Evolutionary conservation across 2,888 invertebrate species (phyloP).

Genomic region (Lysandra coridon): DNA sequence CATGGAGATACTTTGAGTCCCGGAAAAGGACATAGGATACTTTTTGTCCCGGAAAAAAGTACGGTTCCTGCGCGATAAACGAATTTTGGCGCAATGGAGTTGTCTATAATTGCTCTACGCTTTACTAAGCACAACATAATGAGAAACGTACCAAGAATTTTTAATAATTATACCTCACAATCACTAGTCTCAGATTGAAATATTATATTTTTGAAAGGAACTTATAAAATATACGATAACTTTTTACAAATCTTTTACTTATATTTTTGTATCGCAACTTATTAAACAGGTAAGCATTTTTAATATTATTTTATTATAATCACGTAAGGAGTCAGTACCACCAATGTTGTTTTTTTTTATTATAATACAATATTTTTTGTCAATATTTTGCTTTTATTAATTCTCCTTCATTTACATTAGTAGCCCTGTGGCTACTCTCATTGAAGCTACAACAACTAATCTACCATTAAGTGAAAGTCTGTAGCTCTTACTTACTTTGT

Average conservation of each 20-base stretch:
- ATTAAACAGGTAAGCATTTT: neutral
- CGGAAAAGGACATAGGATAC: too few relatives aligned
- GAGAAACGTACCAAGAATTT: neutral
- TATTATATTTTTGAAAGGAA: constrained; percentile 4
- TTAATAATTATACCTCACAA: neutral
- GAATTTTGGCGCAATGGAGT: too few relatives aligned
- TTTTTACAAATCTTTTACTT: neutral
- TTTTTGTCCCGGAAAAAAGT: too few relatives aligned
- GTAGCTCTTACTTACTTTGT: too few relatives aligned
- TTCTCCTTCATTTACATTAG: neutral
- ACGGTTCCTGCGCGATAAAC: too few relatives aligned
- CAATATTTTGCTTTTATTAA: neutral
- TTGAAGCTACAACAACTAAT: too few relatives aligned
- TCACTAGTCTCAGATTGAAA: neutral
- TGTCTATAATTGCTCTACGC: neutral
- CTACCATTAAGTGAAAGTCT: too few relatives aligned
- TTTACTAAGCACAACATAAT: neutral
- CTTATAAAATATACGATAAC: neutral
- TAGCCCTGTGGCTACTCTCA: too few relatives aligned
- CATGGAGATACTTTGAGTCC: too few relatives aligned
- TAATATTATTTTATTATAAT: neutral
- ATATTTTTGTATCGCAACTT: neutral
- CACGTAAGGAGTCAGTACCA: constrained; percentile 9
- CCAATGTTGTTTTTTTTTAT: constrained; percentile 25
- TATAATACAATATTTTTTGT: neutral